A percentile compares a stretch with the other conserved stretches of the same genome.
Conservation (phyloP, 2,888 invertebrate genomes). For the Deilephila porcellus region DNA sequence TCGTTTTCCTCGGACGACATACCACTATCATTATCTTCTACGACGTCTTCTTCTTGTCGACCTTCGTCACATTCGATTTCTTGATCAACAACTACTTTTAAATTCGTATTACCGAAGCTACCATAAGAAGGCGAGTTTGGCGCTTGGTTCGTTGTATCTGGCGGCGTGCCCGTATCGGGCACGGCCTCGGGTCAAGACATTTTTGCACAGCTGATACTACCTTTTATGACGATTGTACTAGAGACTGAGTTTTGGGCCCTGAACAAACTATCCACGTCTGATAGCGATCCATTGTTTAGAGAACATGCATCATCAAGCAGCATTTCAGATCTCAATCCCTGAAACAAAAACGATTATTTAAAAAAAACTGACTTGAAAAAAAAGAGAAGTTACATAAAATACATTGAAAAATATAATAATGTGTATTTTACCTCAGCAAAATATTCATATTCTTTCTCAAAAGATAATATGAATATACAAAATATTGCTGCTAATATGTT, state of each 20-base stretch:
- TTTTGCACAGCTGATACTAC: constrained; percentile 60
- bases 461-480: constrained; percentile 75
- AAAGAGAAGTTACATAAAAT: background rate
- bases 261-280: constrained; percentile 69
- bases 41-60: constrained; percentile 35
- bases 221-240: constrained; percentile 72
- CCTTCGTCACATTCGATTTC: constrained; percentile 44
- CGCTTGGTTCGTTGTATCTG: constrained; percentile 48
- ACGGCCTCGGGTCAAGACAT: constrained; percentile 80
- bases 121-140: constrained; percentile 65
- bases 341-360: constrained; percentile 43
- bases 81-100: constrained; percentile 51
- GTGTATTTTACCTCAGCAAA: constrained; percentile 71
- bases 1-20: constrained; percentile 81
- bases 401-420: background rate
- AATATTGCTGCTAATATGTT: constrained; percentile 74
- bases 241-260: constrained; percentile 66
- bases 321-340: constrained; percentile 75
- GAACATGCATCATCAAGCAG: constrained; percentile 75
- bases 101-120: constrained; percentile 70
- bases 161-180: constrained; percentile 72
- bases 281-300: constrained; percentile 64
- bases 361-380: background rate
- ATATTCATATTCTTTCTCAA: constrained; percentile 77
- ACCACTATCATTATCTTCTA: constrained; percentile 68